Percentiles rank a stretch among this genome's conserved stretches.
These are phyloP conservation scores for Agrochola circellaris DNA, from an alignment of 2,888 invertebrate species.

Conservation along the genomic window DNA sequence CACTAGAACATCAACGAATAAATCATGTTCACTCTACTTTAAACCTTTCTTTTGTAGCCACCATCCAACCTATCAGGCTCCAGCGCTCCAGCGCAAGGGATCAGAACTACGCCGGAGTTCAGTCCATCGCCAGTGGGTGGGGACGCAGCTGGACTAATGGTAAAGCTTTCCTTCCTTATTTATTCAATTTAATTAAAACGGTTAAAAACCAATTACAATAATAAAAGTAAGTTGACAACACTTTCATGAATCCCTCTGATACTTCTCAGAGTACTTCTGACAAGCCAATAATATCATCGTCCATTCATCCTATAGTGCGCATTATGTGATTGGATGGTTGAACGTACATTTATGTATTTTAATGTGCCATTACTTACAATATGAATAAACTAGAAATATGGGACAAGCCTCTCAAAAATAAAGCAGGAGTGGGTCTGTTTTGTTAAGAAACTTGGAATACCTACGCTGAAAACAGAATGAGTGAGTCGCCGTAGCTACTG, in stretches of 20 bases:
- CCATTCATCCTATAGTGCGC: not conserved
- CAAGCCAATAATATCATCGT: not conserved
- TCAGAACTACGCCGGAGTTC: slow-evolving; percentile 34
- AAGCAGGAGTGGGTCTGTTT: not conserved
- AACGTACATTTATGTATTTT: not conserved
- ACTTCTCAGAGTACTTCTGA: not conserved
- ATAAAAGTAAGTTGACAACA: not conserved
- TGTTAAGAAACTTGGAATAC: not conserved
- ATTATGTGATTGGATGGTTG: not conserved
- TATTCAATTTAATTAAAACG: not conserved
- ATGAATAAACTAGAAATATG: not conserved
- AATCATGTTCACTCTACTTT: not conserved
- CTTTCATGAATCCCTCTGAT: not conserved
- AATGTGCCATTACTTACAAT: too few species aligned
- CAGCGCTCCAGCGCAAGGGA: slow-evolving; percentile 51
- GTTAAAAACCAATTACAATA: not conserved
- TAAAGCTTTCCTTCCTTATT: slow-evolving; percentile 8
- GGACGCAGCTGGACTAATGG: slow-evolving; percentile 66
- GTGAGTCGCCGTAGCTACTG: not conserved
- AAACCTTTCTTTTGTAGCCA: slow-evolving; percentile 34
- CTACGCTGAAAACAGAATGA: not conserved
- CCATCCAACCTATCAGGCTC: slow-evolving; percentile 60
- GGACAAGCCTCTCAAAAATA: not conserved
- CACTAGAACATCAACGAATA: not conserved
- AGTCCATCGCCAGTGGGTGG: slow-evolving; percentile 63